Conservation (phyloP, 1,140 invertebrate genomes). For the Zaprionus taronus region DNA sequence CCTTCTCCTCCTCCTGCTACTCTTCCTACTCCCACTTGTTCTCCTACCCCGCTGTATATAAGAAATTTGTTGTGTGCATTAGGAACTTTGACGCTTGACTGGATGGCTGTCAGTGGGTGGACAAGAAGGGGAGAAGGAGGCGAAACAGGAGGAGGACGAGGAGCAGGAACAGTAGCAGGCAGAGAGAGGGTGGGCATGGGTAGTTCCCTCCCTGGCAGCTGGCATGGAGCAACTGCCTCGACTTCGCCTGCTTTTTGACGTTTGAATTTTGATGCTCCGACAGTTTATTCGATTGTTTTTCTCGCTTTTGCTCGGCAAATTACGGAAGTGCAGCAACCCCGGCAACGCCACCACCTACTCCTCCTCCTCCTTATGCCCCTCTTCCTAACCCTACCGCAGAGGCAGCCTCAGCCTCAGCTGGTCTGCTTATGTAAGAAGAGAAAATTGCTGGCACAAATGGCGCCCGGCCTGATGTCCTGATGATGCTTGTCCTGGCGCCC, state of each 20-base stretch:
- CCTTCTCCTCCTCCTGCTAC: not conserved
- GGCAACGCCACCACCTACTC: not conserved
- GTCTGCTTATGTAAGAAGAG: conserved; percentile 70
- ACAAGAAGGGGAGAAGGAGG: not conserved
- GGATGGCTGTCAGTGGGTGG: conserved; percentile 75
- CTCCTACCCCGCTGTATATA: conserved; percentile 47
- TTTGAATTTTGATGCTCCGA: conserved; percentile 83
- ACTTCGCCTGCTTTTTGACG: conserved; percentile 65
- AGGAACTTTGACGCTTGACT: conserved; percentile 83
- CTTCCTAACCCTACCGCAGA: not conserved
- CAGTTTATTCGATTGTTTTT: conserved; percentile 83
- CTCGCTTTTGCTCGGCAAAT: conserved; percentile 75
- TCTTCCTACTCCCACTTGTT: not conserved
- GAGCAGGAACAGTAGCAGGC: not conserved
- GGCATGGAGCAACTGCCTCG: conserved; percentile 14
- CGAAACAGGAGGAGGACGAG: not conserved
- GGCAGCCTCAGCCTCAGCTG: conserved; percentile 42
- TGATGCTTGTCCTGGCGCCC: conserved; percentile 27
- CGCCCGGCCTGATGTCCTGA: conserved; percentile 33
- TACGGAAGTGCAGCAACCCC: conserved; percentile 75
- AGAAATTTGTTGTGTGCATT: conserved; percentile 84
- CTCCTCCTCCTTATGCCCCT: not conserved
- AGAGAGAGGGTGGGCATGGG: conserved; percentile 1
- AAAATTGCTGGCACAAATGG: conserved; percentile 79
- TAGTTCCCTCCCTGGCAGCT: too few relatives aligned